Conservation (phyloP, 2,113 vertebrate genomes). For the Clarias batrachus region DNA sequence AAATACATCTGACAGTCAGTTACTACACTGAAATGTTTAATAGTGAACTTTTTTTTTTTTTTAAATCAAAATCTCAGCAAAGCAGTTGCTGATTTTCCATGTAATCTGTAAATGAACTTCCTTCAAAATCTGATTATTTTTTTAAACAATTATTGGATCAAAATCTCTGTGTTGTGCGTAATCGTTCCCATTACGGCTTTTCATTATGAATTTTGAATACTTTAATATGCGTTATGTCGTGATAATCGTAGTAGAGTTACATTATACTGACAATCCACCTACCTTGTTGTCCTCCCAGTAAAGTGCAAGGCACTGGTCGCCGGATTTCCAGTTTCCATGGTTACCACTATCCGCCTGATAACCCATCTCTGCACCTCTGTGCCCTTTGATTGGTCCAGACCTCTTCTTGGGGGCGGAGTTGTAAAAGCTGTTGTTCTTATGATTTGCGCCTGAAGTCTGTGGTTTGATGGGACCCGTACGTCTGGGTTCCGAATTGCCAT, state of each 20-base stretch:
- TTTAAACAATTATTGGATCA: neutral
- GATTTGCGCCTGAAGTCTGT: slow-evolving; percentile 58
- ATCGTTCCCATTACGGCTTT: neutral
- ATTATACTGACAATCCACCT: slow-evolving; percentile 40
- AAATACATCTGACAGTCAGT: neutral
- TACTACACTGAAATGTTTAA: neutral
- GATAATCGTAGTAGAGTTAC: neutral
- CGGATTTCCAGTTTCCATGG: slow-evolving; percentile 83
- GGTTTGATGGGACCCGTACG: slow-evolving; percentile 89
- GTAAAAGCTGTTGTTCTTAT: slow-evolving; percentile 74
- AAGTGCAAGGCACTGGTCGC: slow-evolving; percentile 93
- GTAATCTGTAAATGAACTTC: neutral
- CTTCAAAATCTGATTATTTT: neutral
- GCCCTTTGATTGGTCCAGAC: slow-evolving; percentile 83
- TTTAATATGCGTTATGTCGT: neutral
- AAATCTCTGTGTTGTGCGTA: neutral
- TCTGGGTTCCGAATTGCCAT: slow-evolving; percentile 84
- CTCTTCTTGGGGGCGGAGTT: slow-evolving; percentile 82
- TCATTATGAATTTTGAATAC: neutral
- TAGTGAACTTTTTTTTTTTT: neutral
- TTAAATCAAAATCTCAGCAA: neutral
- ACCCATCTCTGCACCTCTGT: slow-evolving; percentile 78
- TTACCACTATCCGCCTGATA: slow-evolving; percentile 53
- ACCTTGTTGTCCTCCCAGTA: slow-evolving; percentile 99
- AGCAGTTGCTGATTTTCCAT: neutral